Evolutionary conservation across 2,888 invertebrate species (phyloP).

Genomic region (Phaedon cochleariae): DNA sequence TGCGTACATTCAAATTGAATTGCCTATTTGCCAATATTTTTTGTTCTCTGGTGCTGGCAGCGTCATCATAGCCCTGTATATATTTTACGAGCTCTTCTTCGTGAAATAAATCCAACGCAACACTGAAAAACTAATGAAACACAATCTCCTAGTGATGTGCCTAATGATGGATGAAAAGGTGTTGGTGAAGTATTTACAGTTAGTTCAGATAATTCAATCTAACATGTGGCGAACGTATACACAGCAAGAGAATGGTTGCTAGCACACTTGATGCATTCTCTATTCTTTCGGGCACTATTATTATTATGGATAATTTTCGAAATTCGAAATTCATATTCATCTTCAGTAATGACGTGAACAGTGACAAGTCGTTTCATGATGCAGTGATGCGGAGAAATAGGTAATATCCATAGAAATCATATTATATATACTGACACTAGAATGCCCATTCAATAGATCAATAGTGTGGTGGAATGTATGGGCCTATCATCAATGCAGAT

Average conservation of each 20-base stretch:
- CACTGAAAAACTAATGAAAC: background rate
- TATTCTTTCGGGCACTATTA: background rate
- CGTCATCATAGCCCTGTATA: background rate
- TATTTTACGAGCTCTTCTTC: no score
- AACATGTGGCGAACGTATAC: constrained; percentile 40
- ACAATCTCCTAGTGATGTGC: constrained; percentile 11
- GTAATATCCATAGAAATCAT: no score
- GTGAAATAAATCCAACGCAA: background rate
- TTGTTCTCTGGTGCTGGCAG: no score
- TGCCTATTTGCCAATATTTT: no score
- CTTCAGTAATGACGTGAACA: background rate
- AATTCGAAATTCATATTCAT: background rate
- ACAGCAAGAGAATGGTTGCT: background rate
- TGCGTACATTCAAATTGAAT: no score
- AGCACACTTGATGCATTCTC: background rate
- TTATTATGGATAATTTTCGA: background rate
- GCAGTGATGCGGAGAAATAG: background rate
- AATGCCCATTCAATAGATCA: no score
- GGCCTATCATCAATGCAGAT: no score
- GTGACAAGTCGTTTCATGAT: background rate
- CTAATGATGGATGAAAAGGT: constrained; percentile 25
- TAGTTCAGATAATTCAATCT: constrained; percentile 38
- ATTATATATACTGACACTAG: no score
- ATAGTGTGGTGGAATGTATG: no score
- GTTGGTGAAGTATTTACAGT: constrained; percentile 43